Base-by-base conservation (phyloP, 2,888 invertebrate genomes). In the Acanthosepion pharaonis region DNA sequence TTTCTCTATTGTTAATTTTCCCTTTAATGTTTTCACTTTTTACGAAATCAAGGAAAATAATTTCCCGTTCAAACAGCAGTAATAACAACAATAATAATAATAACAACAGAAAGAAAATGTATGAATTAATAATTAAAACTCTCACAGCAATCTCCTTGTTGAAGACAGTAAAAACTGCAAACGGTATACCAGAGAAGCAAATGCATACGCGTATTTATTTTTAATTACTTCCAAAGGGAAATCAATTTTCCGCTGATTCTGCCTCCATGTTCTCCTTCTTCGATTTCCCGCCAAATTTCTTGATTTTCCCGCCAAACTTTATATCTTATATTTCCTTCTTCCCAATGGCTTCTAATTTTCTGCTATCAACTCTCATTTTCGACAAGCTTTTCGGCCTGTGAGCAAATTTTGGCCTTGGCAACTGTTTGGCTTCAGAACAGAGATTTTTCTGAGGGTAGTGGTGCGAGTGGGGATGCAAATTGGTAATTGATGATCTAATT, bases 401-500 rank as follows among this genome's bases (percentile, higher is more conserved):
- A 59, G n/a, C 18, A n/a, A n/a, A 15, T 78, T 78, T 59, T 78
- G 33, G 23, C 78, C n/a, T 33, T n/a, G n/a, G n/a, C 78, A n/a
- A n/a, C 18, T 9, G 4, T 33, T n/a, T 33, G 3, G 64, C 25
- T 23, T 64, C 8, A 28, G 64, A 51, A 25, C 6, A 64, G 64
- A 64, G 28, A 23, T n/a, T 33, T 78, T 33, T 11, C 78, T 33
- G n/a, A 2, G 5, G 11, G 78, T n/a, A 15, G 78, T 11, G 78
- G n/a, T n/a, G 78, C 8, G 78, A 5, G 9, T n/a, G 5, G 78
- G n/a, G 33, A 33, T 78, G n/a, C n/a, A 78, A 78, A 78, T 78
- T 78, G 78, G n/a, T n/a, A 78, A 78, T 78, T n/a, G 78, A 78
- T 78, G 78, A 78, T 78, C n/a, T n/a, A 78, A 78, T 78, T 78